Base-by-base conservation (phyloP, 2,888 invertebrate genomes). In the Nineta flava region DNA sequence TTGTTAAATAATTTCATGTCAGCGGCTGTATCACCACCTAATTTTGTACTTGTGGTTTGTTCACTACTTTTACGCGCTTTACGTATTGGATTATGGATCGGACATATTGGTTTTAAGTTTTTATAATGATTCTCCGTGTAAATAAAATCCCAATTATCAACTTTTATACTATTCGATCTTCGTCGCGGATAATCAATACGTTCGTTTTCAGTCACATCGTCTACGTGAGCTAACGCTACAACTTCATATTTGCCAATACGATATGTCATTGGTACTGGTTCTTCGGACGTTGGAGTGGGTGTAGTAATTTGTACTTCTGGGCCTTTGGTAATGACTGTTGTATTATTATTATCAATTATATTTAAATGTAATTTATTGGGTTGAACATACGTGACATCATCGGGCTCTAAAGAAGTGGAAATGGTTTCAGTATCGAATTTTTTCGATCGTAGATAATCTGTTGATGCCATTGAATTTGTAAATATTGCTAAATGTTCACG, bases 141-240 rank as follows among this genome's bases (percentile, higher is more conserved):
- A 51, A 65, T 63, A 50, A 62, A 59, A 54, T 66, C 65, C 66
- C 65, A 66, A 53, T 65, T 65, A 53, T 66, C 65, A 32, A 64
- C 61, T 55, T 62, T 62, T 49, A 60, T 61, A 52, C 64, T 64
- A 9, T 63, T 60, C 35, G 63, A 57, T 48, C 64, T 58, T 16
- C 60, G 60, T 34, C 60, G 49, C 19, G 34, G 44, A 50, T 53
- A 47, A 43, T 49, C 32, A 19, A 52, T 46, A 44, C 34, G 13
- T n/a, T 10, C 12, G n/a, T 46, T 12, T 19, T 43, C 10, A 9
- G 16, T 13, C 4, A 32, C 12, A n/a, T 51, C 64, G 38, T 65
- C 64, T 51, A 63, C 61, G 12, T 61, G 58, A n/a, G 60, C 59
- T 50, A 65, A 54, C 9, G 65, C 64, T 46, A 65, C 53, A 38